These are phyloP conservation scores for Oedothorax gibbosus DNA, from an alignment of 1,140 invertebrate genomes.

Conservation along the genomic window DNA sequence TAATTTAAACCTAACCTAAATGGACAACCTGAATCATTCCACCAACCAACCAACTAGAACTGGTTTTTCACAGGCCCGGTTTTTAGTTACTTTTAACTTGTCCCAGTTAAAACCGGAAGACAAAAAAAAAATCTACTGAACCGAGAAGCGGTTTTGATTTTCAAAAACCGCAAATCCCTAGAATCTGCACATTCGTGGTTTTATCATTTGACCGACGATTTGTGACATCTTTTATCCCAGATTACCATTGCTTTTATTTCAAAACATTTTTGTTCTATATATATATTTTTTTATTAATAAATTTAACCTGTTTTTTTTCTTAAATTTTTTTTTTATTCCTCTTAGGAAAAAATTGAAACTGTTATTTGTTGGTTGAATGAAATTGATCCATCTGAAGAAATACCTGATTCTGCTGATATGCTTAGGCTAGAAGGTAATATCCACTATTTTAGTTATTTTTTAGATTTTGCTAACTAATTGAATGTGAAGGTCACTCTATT, in stretches of 20 bases:
- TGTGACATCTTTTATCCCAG: not conserved
- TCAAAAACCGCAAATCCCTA: too few species aligned
- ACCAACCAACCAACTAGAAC: too few species aligned
- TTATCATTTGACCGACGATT: too few species aligned
- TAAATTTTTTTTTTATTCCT: not conserved
- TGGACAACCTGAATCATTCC: too few species aligned
- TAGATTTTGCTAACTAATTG: not conserved
- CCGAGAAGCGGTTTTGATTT: too few species aligned
- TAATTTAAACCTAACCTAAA: too few species aligned
- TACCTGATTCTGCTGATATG: constrained; percentile 62
- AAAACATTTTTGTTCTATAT: not conserved
- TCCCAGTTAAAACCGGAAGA: too few species aligned
- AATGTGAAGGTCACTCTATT: not conserved
- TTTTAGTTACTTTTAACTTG: too few species aligned
- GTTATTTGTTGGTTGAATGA: constrained; percentile 63
- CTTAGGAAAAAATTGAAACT: constrained; percentile 64
- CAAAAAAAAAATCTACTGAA: too few species aligned
- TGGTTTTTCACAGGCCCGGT: too few species aligned
- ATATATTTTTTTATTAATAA: not conserved
- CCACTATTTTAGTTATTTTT: not conserved
- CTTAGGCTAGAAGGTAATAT: constrained; percentile 61
- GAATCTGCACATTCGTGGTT: too few species aligned
- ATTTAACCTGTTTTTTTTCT: not conserved
- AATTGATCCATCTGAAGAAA: constrained; percentile 62
- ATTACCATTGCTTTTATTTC: not conserved